A percentile compares a stretch with the other conserved stretches of the same genome.
These are phyloP conservation scores for Paradoxurus hermaphroditus DNA, from an alignment of 2,113 vertebrate species.

Conservation along the genomic window DNA sequence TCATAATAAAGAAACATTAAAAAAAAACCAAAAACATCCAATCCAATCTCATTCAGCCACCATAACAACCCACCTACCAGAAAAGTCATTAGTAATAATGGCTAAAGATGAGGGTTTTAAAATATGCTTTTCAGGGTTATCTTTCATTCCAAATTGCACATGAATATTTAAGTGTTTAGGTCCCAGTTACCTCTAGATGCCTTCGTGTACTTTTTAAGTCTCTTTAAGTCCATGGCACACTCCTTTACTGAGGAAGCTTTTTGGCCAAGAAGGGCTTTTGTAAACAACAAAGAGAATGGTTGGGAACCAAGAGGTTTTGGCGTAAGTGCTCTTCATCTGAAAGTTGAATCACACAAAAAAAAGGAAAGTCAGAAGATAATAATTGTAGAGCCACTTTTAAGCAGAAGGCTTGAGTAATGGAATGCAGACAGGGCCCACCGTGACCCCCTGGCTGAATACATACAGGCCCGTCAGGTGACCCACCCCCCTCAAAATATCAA, in stretches of 20 bases:
- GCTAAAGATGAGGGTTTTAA: neutral
- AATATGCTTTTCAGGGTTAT: neutral
- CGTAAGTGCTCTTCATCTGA: neutral
- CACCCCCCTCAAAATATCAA: neutral
- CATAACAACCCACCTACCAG: neutral
- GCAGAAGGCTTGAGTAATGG: neutral
- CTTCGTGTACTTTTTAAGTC: neutral
- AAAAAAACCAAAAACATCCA: neutral
- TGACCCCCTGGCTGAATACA: neutral
- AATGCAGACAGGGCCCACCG: neutral
- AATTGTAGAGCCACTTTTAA: neutral
- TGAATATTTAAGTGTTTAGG: neutral
- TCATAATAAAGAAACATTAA: too few species aligned
- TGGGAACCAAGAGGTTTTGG: neutral
- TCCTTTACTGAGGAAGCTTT: neutral
- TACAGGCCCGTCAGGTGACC: neutral
- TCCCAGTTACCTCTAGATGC: neutral
- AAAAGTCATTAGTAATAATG: neutral
- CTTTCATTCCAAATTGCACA: neutral
- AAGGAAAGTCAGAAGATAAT: neutral
- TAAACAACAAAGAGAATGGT: neutral
- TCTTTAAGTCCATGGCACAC: neutral
- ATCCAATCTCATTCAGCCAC: neutral
- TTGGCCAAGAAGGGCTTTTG: neutral
- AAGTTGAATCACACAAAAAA: slow-evolving; percentile 16